Percentiles rank a stretch among this genome's conserved stretches.
Conservation (phyloP, 2,888 invertebrate species). For the Hydrotaea diabolus region DNA sequence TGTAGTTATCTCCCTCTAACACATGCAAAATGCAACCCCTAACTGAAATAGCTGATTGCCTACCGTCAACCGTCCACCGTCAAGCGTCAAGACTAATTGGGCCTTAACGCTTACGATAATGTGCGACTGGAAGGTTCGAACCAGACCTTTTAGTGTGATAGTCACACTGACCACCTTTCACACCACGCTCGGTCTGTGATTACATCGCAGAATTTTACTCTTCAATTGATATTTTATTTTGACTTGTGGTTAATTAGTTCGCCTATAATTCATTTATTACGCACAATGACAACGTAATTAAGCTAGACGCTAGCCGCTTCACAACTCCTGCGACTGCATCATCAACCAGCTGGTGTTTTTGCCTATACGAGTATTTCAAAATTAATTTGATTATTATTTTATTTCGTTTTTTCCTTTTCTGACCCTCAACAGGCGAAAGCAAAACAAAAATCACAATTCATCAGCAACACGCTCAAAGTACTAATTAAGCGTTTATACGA, state of each 20-base stretch:
- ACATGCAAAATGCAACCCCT: too few species aligned
- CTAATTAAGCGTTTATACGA: conserved; percentile 20
- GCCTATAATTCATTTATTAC: neutral
- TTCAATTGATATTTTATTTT: neutral
- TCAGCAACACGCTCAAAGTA: conserved; percentile 8
- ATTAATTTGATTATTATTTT: neutral
- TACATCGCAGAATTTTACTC: too few species aligned
- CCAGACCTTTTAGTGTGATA: too few species aligned
- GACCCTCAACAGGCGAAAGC: neutral
- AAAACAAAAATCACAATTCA: conserved; percentile 5
- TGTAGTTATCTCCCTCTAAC: too few species aligned
- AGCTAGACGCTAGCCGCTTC: neutral
- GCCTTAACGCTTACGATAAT: too few species aligned
- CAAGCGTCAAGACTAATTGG: too few species aligned
- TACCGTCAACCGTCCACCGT: too few species aligned
- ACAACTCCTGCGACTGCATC: neutral
- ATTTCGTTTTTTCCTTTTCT: neutral
- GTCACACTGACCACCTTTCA: too few species aligned
- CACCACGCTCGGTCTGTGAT: too few species aligned
- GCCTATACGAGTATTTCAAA: neutral
- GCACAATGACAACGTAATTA: neutral
- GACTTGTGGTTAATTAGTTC: neutral
- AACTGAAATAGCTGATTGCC: too few species aligned
- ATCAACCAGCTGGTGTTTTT: neutral
- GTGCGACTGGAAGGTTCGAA: too few species aligned